Evolutionary conservation across 1,140 invertebrate species (phyloP).

Genomic region (Rhagoletis zephyria): DNA sequence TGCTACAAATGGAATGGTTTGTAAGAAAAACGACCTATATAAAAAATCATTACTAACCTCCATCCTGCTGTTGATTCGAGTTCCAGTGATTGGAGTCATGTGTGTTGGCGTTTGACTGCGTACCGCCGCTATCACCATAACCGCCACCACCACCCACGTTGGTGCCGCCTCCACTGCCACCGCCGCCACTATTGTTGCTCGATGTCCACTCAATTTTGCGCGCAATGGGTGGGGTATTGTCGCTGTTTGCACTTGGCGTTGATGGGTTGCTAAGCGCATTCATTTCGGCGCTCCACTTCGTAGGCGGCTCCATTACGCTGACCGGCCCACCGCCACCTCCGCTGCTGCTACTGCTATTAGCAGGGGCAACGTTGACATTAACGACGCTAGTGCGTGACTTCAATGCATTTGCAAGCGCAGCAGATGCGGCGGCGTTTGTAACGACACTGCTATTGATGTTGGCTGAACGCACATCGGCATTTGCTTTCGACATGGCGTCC

Average conservation of each 20-base stretch:
- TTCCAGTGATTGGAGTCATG: constrained; percentile 67
- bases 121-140: constrained; percentile 55
- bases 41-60: constrained; percentile 50
- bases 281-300: constrained; percentile 71
- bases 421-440: constrained; percentile 67
- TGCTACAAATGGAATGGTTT: background rate
- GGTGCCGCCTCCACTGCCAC: background rate
- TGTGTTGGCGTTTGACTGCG: constrained; percentile 54
- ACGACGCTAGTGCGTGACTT: constrained; percentile 54
- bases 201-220: constrained; percentile 68
- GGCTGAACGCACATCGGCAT: background rate
- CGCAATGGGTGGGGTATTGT: constrained; percentile 37
- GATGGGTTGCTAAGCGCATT: constrained; percentile 62
- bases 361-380: background rate
- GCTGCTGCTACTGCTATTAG: constrained; percentile 31
- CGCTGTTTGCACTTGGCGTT: constrained; percentile 56
- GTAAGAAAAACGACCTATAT: background rate
- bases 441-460: constrained; percentile 55
- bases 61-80: constrained; percentile 61
- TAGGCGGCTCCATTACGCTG: constrained; percentile 55
- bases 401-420: constrained; percentile 66
- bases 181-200: background rate
- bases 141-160: constrained; percentile 58
- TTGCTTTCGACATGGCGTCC: constrained; percentile 54
- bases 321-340: background rate